Base-by-base conservation (phyloP, 53 echinoderm and acorn worm species). In the Pentamera pediparva region DNA sequence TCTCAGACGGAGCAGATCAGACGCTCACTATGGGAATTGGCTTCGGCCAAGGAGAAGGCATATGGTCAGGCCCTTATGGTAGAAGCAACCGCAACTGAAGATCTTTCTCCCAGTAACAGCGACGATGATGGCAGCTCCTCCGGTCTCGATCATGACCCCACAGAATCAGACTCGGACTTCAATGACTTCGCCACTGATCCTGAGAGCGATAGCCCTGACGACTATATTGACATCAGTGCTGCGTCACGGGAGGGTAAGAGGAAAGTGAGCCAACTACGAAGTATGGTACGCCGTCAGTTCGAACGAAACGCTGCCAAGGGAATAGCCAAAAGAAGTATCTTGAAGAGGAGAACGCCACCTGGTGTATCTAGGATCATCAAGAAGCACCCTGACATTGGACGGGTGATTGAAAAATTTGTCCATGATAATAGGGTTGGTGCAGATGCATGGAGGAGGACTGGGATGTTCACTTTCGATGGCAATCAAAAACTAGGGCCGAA, bases 391-490 rank as follows among this genome's bases (percentile, higher is more conserved):
- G 50, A 59, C 43, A 49, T 77, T 8, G 82, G 76, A 4, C 17
- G 19, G 32, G 75, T 61, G 48, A 77, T 81, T 50, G 82, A 81
- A 61, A 34, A 57, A 31, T 77, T 50, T 50, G 61, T 75, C 8
- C 63, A 53, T 75, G 80, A 75, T 6, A 76, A 79, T 22, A 31
- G 20, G 32, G 55, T 79, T 34, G 72, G 80, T 20, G 73, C 80
- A n/a, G 80, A 79, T 79, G 73, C 74, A 19, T 79, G 80, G 80
- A 41, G 80, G 0, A n/a, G 81, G 11, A 81, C 81, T 40, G 60
- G 81, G 7, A 75, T 81, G 27, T 77, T 56, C 18, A 81, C 49
- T 11, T 76, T 75, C 48, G 75, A 75, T 81, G 81, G 61, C 21
- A 77, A 81, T 32, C n/a, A n/a, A n/a, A 49, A 4, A 84, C 71